Base-by-base conservation (phyloP, 2,888 invertebrate genomes). In the Pyrochroa serraticornis region DNA sequence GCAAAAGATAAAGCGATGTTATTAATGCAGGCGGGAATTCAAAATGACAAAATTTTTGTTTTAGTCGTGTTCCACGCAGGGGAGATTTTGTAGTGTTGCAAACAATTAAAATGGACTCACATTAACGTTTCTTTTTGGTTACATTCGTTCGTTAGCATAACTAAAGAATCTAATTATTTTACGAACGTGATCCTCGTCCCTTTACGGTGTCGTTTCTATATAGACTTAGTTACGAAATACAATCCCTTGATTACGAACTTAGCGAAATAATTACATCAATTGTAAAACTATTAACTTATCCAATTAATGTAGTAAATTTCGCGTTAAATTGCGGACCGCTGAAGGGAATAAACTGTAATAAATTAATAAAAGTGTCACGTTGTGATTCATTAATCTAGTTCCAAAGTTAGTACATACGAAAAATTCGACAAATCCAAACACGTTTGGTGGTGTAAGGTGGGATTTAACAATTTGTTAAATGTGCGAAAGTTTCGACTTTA, bases 131-230 rank as follows among this genome's bases (percentile, higher is more conserved):
- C 47, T 47, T 47, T 13, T 38, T 39, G 44, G 34, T 30, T 38
- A 39, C 44, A 53, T 46, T 46, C 33, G 45, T 41, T 48, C 54
- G 48, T 54, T 54, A 54, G 48, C 54, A 54, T 54, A 54, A 30
- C 54, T 54, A 41, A 54, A 54, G 54, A 47, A 46, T 45, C 53
- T 46, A 45, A 53, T 53, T 53, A 53, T 43, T 43, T 39, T 42
- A 42, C 36, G 13, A 42, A 45, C 53, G 53, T 53, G 45, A 45
- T 45, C 45, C 53, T 52, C 22, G 45, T 45, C 45, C 51, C 39
- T 48, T 48, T 47, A 31, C 49, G 13, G 41, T 1, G 10, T 41
- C 50, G 42, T 34, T 36, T 50, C 33, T 42, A 43, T 30, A 36
- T 50, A 50, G 36, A 42, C 50, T 50, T 50, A 50, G 50, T 43